These are phyloP conservation scores for Drosophila asahinai DNA, from an alignment of 1,140 invertebrate genomes.

Conservation along the genomic window DNA sequence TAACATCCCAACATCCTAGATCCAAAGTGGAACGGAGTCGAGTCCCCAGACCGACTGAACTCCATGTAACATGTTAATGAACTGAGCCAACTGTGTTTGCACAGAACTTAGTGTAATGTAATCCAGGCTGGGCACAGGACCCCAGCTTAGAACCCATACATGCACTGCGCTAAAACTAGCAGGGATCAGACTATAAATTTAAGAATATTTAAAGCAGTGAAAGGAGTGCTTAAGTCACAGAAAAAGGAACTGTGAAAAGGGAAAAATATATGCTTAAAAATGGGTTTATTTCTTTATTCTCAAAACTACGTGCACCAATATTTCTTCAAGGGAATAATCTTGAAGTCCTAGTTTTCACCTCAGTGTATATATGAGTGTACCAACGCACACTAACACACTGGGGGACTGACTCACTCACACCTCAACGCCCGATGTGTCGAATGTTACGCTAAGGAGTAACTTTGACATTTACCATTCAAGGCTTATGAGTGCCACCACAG, in stretches of 20 bases:
- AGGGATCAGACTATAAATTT: background rate
- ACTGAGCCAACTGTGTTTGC: slow-evolving; percentile 83
- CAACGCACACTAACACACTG: slow-evolving; percentile 22
- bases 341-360: background rate
- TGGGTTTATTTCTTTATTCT: too few relatives aligned
- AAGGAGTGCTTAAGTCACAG: too few relatives aligned
- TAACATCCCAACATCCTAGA: background rate
- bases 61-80: slow-evolving; percentile 84
- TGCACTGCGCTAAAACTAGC: slow-evolving; percentile 13
- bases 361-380: slow-evolving; percentile 25
- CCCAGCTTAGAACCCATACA: slow-evolving; percentile 13
- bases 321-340: too few relatives aligned
- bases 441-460: slow-evolving; percentile 84
- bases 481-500: slow-evolving; percentile 78
- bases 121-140: slow-evolving; percentile 58
- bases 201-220: background rate
- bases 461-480: slow-evolving; percentile 84
- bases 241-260: too few relatives aligned
- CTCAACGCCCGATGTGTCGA: slow-evolving; percentile 79
- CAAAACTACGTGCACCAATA: too few relatives aligned
- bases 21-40: slow-evolving; percentile 68
- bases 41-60: slow-evolving; percentile 62
- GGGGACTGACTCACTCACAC: slow-evolving; percentile 55
- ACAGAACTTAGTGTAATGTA: slow-evolving; percentile 84
- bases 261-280: background rate